Base-by-base conservation (phyloP, 2,797 vertebrate species). In the Pteronotus mesoamericanus region DNA sequence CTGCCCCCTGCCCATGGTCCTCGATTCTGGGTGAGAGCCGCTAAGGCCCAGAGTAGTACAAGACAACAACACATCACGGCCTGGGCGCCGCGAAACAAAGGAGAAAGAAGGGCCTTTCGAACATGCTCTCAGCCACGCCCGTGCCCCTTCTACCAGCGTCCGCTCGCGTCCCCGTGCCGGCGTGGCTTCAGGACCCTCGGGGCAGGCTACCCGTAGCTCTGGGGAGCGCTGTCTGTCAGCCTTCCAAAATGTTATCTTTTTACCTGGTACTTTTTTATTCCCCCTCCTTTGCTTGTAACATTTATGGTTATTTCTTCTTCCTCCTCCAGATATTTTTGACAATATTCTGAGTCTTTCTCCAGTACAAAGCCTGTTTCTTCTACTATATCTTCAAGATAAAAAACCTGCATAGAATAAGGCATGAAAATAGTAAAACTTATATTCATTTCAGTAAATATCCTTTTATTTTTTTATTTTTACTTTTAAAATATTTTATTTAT, bases 271-370 rank as follows among this genome's bases (percentile, higher is more conserved):
- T 99, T 99, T 39, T 97, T 92, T 29, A 98, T 98, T 97, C 98
- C 99, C 91, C 99, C 99, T 92, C 99, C 99, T 99, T 99, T 99
- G 96, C 98, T 98, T 21, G 99, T 99, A 97, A 99, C 66, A 6
- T 98, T 99, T 97, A 99, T 32, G 78, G 98, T 99, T 86, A 99
- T 98, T 97, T 99, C 99, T 85, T 99, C 99, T 16, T 99, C 99
- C 9, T 99, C 99, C 96, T 99, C 99, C 93, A 99, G 96, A 92
- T 99, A 99, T 96, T 98, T 99, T 97, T 99, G 99, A 98, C 99
- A 98, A 98, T 99, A 99, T 97, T 99, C 99, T 0, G 99, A 99
- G 97, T 99, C 99, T 37, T 99, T 99, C 91, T 99, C 99, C 96
- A 99, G 98, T 53, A 99, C 42, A 86, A 99, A 99, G 5, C 99